phyloP scores from a whole-genome alignment of 2,888 invertebrate species.

The Spilarctia lutea region DNA sequence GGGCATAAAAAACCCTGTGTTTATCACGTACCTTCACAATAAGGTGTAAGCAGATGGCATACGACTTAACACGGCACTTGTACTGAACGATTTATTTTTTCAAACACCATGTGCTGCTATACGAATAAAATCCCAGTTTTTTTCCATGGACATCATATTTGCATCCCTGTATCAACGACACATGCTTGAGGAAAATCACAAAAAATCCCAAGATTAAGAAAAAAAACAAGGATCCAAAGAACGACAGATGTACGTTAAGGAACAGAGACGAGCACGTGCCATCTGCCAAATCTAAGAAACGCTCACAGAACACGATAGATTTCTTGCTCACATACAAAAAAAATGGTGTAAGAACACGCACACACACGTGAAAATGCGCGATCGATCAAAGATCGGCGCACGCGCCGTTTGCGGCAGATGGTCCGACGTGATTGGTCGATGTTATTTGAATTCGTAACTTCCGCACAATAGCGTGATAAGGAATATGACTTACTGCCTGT shows the following conservation, averaged over 20 bases:
- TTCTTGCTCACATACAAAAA: conserved; percentile 58
- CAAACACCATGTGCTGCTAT: conserved; percentile 76
- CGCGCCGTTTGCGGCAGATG: conserved; percentile 80
- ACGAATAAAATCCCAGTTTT: conserved; percentile 69
- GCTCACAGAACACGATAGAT: conserved; percentile 73
- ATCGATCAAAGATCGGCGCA: conserved; percentile 80
- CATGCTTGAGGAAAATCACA: conserved; percentile 64
- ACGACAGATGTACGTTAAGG: conserved; percentile 83
- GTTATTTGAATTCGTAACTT: conserved; percentile 78
- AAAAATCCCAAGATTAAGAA: conserved; percentile 62
- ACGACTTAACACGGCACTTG: conserved; percentile 78
- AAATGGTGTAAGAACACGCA: conserved; percentile 60
- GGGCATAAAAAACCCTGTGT: conserved; percentile 44
- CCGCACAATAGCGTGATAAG: conserved; percentile 81
- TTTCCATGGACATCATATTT: conserved; percentile 77
- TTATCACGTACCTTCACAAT: conserved; percentile 58
- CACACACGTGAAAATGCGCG: conserved; percentile 60
- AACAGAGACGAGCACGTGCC: conserved; percentile 81
- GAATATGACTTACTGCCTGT: conserved; percentile 69
- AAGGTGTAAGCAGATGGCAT: conserved; percentile 76
- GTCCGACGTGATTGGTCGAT: conserved; percentile 76
- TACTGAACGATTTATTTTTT: conserved; percentile 78
- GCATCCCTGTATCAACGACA: conserved; percentile 76
- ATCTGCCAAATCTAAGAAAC: conserved; percentile 85
- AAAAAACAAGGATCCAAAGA: conserved; percentile 75